Evolutionary conservation across 2,113 vertebrate genomes (phyloP), one percentile per base, ranked within the genome.

Genomic region (Colistium nudipinnis): DNA sequence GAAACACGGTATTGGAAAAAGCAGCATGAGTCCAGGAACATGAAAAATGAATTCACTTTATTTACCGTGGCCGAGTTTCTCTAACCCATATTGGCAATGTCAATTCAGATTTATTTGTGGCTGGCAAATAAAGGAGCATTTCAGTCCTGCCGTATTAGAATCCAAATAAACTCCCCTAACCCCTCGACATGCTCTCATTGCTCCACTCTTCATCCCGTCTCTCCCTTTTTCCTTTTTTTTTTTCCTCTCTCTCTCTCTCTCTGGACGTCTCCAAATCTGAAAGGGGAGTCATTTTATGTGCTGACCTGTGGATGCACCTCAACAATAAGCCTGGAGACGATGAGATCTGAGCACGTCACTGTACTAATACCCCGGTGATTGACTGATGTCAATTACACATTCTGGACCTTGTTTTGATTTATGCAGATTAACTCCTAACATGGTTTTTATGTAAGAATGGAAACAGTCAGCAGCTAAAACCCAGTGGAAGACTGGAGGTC

Each of bases 361-460:
- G 30, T 6, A 10, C 28, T 0, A 7, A 39, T 8, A 16, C 54
- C 30, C n/a, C n/a, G n/a, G 30, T 68, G 64, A 82, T 61, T 62
- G 70, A 69, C 59, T 71, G 69, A 47, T 71, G 72, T 67, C 68
- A 57, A 56, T 70, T 65, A 64, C 57, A 53, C 30, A 47, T 43
- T 45, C 19, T 53, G 49, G 55, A 38, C 75, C 48, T 41, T 41
- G 17, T 4, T 33, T 43, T 36, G 62, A n/a, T n/a, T n/a, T n/a
- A n/a, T n/a, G n/a, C n/a, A n/a, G n/a, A n/a, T n/a, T n/a, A n/a
- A n/a, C n/a, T n/a, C n/a, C n/a, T n/a, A n/a, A n/a, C n/a, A n/a
- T n/a, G 54, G 74, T 54, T 62, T 36, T 13, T 3, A n/a, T n/a
- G n/a, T n/a, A n/a, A n/a, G n/a, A n/a, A n/a, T n/a, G n/a, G n/a